Conservation (phyloP, 2,797 vertebrate species). For the Syncerus caffer region DNA sequence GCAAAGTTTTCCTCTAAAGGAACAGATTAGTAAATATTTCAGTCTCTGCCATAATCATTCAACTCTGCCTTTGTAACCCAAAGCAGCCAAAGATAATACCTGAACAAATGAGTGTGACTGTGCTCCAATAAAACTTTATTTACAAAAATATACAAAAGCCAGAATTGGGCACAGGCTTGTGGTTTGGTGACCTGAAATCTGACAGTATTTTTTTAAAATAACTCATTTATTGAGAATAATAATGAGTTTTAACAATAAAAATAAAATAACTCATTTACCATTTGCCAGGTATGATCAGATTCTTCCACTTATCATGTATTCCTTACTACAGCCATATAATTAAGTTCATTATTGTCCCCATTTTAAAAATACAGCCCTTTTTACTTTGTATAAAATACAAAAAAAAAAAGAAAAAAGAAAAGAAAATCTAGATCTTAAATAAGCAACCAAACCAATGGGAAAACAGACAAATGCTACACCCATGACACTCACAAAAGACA, state of each 20-base stretch:
- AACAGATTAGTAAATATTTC: background rate
- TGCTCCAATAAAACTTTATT: background rate
- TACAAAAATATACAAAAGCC: background rate
- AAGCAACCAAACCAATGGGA: background rate
- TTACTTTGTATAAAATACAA: background rate
- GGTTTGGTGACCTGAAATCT: background rate
- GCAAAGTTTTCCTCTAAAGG: background rate
- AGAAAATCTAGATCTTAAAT: background rate
- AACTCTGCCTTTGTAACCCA: background rate
- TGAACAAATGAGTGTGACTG: background rate
- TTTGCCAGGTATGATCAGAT: background rate
- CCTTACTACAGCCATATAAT: background rate
- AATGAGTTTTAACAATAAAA: background rate
- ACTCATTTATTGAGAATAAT: background rate
- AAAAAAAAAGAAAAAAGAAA: background rate
- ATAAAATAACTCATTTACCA: background rate
- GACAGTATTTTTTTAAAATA: background rate
- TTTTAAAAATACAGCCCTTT: background rate
- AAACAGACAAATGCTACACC: background rate
- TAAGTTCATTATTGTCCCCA: background rate
- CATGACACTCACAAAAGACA: background rate
- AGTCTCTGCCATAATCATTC: background rate
- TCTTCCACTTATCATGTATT: background rate
- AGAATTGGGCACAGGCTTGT: background rate
- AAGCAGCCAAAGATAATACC: background rate